These are phyloP conservation scores for Astyanax mexicanus DNA, from an alignment of 2,797 vertebrate species.

Conservation along the genomic window DNA sequence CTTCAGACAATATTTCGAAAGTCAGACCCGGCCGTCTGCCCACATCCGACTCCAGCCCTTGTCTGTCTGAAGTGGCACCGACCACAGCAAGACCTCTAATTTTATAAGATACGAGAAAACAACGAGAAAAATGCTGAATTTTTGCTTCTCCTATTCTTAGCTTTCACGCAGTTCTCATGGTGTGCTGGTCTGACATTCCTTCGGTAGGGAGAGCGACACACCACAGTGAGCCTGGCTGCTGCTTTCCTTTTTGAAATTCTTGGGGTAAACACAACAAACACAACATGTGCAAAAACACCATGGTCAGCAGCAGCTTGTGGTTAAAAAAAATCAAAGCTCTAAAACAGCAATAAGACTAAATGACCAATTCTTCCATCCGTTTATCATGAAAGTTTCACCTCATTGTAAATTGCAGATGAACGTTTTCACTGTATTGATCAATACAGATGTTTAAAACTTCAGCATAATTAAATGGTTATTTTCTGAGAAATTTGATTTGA, in stretches of 20 bases:
- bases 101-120: slow-evolving; percentile 9
- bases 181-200: slow-evolving; percentile 26
- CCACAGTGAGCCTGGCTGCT: slow-evolving; percentile 21
- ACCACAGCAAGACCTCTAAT: slow-evolving; percentile 2
- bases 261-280: background rate
- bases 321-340: no score
- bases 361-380: no score
- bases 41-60: slow-evolving; percentile 14
- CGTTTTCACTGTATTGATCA: no score
- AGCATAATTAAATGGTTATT: no score
- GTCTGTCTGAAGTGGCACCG: slow-evolving; percentile 14
- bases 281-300: slow-evolving; percentile 18
- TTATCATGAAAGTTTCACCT: no score
- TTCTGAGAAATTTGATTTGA: no score
- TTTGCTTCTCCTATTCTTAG: slow-evolving; percentile 30
- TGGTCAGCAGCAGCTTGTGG: background rate
- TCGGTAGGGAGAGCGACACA: slow-evolving; percentile 22
- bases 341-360: no score
- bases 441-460: no score
- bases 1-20: slow-evolving; percentile 4
- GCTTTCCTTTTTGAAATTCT: slow-evolving; percentile 33
- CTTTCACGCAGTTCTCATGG: slow-evolving; percentile 36
- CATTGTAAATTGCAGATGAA: no score
- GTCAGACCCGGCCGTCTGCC: background rate
- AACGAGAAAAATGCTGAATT: background rate